Percentiles rank a stretch among this genome's conserved stretches.
Evolutionary conservation across 2,888 invertebrate genomes (phyloP).

Genomic region (Protophormia terraenovae): DNA sequence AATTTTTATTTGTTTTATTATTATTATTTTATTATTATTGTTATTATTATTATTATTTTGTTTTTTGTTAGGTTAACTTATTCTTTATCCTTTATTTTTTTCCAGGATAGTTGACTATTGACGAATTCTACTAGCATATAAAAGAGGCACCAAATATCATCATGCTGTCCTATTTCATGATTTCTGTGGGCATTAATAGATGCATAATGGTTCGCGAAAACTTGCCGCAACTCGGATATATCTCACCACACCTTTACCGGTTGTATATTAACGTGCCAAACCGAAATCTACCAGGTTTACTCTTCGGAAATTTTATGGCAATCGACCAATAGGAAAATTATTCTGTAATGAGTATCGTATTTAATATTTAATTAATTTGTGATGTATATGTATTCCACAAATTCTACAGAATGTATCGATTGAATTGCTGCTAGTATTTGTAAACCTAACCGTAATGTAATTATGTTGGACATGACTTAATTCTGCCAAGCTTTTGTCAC

Average conservation of each 20-base stretch:
- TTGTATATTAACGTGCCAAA: conserved; percentile 98
- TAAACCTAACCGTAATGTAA: too few species aligned
- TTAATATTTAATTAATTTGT: too few species aligned
- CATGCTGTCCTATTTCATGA: conserved; percentile 99
- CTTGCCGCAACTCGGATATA: conserved; percentile 98
- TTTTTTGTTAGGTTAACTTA: conserved; percentile 97
- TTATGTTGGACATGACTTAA: too few species aligned
- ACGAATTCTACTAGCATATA: conserved; percentile 99
- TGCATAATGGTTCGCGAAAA: conserved; percentile 99
- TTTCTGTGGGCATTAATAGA: conserved; percentile 99
- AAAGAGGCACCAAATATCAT: conserved; percentile 99
- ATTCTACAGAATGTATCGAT: too few species aligned
- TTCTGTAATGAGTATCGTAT: conserved; percentile 86
- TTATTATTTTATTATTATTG: too few species aligned
- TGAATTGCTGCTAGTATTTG: too few species aligned
- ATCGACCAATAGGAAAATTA: conserved; percentile 98
- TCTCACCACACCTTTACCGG: conserved; percentile 96
- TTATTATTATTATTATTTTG: too few species aligned
- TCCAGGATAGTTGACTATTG: conserved; percentile 98
- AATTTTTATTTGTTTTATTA: conserved; percentile 99
- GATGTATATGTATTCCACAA: too few species aligned
- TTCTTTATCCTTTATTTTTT: conserved; percentile 99
- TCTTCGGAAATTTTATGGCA: conserved; percentile 92
- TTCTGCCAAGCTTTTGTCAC: too few species aligned
- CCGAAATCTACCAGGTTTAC: conserved; percentile 99